A percentile compares a stretch with the other conserved stretches of the same genome.
Evolutionary conservation across 2,888 invertebrate genomes (phyloP).

Genomic region (Drosophila nr. fundita): DNA sequence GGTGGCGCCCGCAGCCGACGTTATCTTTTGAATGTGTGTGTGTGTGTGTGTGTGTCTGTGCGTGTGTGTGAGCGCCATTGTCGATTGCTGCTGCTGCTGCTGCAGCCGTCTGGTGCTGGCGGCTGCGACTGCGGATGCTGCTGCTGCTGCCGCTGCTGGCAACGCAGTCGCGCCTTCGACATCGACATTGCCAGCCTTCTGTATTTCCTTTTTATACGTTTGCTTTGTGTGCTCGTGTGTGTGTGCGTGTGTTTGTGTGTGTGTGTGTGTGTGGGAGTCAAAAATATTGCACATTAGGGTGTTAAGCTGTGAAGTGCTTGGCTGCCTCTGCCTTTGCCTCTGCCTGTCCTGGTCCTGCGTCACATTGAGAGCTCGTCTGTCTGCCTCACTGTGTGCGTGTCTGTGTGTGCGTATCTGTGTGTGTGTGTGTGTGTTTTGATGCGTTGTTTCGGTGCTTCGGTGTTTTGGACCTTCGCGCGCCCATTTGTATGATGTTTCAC

Average conservation of each 20-base stretch:
- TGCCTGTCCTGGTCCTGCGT: conserved; percentile 34
- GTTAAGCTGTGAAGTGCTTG: conserved; percentile 84
- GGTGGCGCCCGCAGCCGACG: conserved; percentile 60
- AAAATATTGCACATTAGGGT: conserved; percentile 83
- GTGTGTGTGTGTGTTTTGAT: conserved; percentile 19
- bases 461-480: conserved; percentile 35
- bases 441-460: conserved; percentile 22
- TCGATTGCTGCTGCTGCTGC: conserved; percentile 47
- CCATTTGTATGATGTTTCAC: conserved; percentile 64
- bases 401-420: conserved; percentile 8
- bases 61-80: conserved; percentile 51
- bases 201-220: conserved; percentile 55
- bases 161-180: conserved; percentile 56
- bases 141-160: conserved; percentile 39
- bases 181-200: conserved; percentile 48
- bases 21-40: conserved; percentile 25
- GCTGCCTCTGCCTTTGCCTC: conserved; percentile 49
- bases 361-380: conserved; percentile 31
- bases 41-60: conserved; percentile 29
- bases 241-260: conserved; percentile 7
- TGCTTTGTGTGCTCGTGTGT: conserved; percentile 24
- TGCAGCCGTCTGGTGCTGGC: conserved; percentile 25
- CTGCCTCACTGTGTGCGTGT: conserved; percentile 16
- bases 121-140: conserved; percentile 26
- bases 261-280: conserved; percentile 51